Evolutionary conservation across 2,888 invertebrate genomes (phyloP), one percentile per base, ranked within the genome.

Genomic region (Amiota minor): DNA sequence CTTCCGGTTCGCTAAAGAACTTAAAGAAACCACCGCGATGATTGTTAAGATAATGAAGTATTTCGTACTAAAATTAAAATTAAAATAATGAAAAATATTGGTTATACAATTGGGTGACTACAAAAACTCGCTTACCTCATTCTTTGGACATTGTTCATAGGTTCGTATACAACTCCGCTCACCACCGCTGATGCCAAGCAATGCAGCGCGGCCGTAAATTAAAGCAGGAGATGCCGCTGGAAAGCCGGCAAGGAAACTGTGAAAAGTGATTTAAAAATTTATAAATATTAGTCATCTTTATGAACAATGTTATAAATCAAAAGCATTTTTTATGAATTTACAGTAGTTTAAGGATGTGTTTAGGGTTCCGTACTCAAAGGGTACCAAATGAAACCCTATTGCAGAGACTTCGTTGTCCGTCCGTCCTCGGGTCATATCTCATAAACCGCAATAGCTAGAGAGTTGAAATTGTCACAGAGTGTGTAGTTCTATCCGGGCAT

Each of bases 1-100:
- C 87, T 71, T 91, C 91, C 59, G 91, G 83, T 50, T 91, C 91
- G 76, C 92, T 93, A 85, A 96, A 96, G 86, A 94, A 95, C 76
- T 94, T 91, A 86, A 96, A 96, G 89, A 96, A 95, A 1, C 96
- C 96, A 56, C 96, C 96, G 73, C 95, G 95, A 86, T 96, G 93
- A 88, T 95, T 96, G 90, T 96, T 96, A 70, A 96, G 90, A 87
- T 96, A 96, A 87, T 94, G 91, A 53, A 96, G 92, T 11, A 96
- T 91, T 79, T 93, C 92, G 78, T 94, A 93, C 47, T 94, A 92
- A 74, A n/a, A 47, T 50, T 16, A 62, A 10, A 14, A 35, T 16
- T n/a, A 20, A 35, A 45, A 59, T 12, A 62, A 9, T 12, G 4
- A 69, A 72, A 62, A 55, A 62, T 35, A 64, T 72, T 67, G 23